phyloP scores from a whole-genome alignment of 2,888 invertebrate genomes.

The Drosophila paracracens region DNA sequence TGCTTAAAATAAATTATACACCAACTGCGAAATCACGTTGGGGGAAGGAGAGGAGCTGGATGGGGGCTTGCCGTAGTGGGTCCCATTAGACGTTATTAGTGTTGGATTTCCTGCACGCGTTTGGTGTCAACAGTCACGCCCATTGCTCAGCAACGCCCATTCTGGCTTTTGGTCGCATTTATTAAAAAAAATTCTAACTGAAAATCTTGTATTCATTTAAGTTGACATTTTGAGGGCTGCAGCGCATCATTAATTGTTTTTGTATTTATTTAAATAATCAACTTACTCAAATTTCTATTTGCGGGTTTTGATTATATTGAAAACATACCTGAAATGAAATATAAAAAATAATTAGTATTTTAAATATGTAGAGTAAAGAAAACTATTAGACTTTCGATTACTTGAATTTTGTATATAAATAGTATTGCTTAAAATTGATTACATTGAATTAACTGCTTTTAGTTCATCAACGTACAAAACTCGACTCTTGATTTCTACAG shows the following conservation, averaged over 20 bases:
- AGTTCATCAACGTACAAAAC: neutral
- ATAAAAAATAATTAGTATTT: slow-evolving; percentile 19
- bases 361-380: neutral
- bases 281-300: slow-evolving; percentile 38
- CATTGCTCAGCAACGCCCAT: slow-evolving; percentile 12
- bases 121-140: slow-evolving; percentile 46
- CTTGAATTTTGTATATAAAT: neutral
- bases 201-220: slow-evolving; percentile 2
- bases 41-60: neutral
- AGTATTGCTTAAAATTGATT: neutral
- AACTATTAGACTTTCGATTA: neutral
- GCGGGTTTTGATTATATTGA: neutral
- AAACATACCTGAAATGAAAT: slow-evolving; percentile 55
- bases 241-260: slow-evolving; percentile 8
- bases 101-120: slow-evolving; percentile 51
- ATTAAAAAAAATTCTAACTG: slow-evolving; percentile 7
- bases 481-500: neutral
- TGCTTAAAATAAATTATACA: slow-evolving; percentile 55
- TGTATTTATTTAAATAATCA: slow-evolving; percentile 13
- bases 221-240: slow-evolving; percentile 2
- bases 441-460: neutral
- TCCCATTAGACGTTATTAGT: slow-evolving; percentile 60
- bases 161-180: slow-evolving; percentile 13
- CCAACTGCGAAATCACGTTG: slow-evolving; percentile 12
- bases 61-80: neutral